Evolutionary conservation across 1,140 invertebrate genomes (phyloP).

Genomic region (Philotrypesis tridentata): DNA sequence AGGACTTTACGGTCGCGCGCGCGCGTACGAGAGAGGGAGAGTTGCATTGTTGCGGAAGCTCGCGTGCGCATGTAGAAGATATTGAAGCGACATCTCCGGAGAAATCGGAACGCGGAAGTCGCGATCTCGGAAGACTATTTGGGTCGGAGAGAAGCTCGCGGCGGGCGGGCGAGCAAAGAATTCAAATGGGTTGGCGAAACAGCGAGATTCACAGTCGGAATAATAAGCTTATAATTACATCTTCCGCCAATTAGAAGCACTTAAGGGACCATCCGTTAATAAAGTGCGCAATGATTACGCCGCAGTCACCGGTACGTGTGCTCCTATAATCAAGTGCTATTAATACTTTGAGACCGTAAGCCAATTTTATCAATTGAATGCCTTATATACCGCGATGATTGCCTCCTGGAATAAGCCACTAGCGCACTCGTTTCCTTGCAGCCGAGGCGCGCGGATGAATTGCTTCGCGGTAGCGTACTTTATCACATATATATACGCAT

Average conservation of each 20-base stretch:
- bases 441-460: conserved; percentile 47
- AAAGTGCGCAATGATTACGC: conserved; percentile 59
- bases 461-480: conserved; percentile 34
- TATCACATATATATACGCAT: not conserved
- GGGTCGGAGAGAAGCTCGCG: not conserved
- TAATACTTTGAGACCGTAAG: conserved; percentile 50
- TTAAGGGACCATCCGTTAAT: conserved; percentile 57
- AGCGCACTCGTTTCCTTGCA: not conserved
- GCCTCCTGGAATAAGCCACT: conserved; percentile 42
- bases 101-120: conserved; percentile 23
- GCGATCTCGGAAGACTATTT: conserved; percentile 11
- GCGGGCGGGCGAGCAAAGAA: not conserved
- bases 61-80: not conserved
- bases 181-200: conserved; percentile 23
- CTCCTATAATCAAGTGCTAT: conserved; percentile 44
- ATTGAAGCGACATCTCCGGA: not conserved
- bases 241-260: conserved; percentile 63
- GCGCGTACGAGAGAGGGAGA: no score
- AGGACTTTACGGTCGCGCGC: conserved; percentile 54
- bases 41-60: conserved; percentile 22
- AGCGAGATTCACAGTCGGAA: conserved; percentile 39
- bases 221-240: conserved; percentile 64
- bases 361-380: conserved; percentile 64
- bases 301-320: conserved; percentile 7
- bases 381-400: conserved; percentile 58